Conservation (phyloP, 2,797 vertebrate species). For the Cynodonichthys magdalenae region DNA sequence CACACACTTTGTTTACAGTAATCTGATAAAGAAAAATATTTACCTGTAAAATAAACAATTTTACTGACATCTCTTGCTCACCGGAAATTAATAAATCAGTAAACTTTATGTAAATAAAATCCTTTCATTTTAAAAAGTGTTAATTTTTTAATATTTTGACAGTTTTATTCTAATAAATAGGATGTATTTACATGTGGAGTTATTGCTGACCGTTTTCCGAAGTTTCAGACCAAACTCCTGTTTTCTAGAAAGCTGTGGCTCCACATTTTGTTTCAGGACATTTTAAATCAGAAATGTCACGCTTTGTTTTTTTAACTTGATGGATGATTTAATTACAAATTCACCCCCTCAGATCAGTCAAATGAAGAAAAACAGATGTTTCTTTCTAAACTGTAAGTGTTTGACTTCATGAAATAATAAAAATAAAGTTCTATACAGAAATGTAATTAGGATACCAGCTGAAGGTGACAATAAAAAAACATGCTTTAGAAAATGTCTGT, state of each 20-base stretch:
- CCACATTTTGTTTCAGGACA: no score
- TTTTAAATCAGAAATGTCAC: not conserved
- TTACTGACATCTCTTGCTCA: constrained; percentile 21
- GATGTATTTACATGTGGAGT: constrained; percentile 5
- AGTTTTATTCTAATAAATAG: constrained; percentile 8
- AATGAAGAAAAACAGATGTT: not conserved
- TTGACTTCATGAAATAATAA: not conserved
- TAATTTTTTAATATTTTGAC: constrained; percentile 3
- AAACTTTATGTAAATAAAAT: constrained; percentile 25
- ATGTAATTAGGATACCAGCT: not conserved
- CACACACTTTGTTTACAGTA: constrained; percentile 35
- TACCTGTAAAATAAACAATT: constrained; percentile 10
- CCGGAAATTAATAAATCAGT: constrained; percentile 22
- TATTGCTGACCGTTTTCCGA: constrained; percentile 30
- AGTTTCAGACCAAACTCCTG: no score
- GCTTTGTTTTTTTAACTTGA: no score
- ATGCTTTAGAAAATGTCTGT: constrained; percentile 16
- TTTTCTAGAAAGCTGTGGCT: constrained; percentile 1
- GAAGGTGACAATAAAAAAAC: not conserved
- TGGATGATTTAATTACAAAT: not conserved
- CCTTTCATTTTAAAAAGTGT: constrained; percentile 26
- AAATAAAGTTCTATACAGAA: not conserved
- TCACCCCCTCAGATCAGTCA: not conserved
- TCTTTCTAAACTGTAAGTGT: not conserved
- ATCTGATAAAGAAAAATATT: constrained; percentile 12